Base-by-base conservation (phyloP, 2,113 vertebrate genomes). In the Dolichallabes microphthalmus region DNA sequence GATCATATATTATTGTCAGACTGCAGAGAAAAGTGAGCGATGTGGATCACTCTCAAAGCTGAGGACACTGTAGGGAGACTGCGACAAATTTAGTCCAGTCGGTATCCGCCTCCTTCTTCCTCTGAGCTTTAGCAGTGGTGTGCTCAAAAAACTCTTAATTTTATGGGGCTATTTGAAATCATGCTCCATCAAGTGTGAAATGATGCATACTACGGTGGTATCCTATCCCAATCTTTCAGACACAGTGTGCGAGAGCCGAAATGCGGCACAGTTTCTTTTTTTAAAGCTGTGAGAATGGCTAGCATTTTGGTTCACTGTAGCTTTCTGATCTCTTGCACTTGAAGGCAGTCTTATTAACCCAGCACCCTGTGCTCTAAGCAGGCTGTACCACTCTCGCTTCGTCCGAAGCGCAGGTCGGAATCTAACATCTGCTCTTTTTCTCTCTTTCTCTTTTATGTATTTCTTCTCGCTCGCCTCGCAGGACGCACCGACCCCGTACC, bases 301-400 rank as follows among this genome's bases (percentile, higher is more conserved):
- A 90, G 93, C 96, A 95, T 97, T 45, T 97, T 98, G 97, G 96
- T 99, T 98, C 97, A 98, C 98, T 98, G 97, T 99, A 98, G 98
- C 97, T 98, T 98, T 99, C 97, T 98, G 97, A 97, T 98, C 97
- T 99, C 96, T 95, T 99, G 98, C 98, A 98, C 97, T 98, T 96
- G 95, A 98, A 99, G 97, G 96, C 97, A 97, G 98, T 96, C 96
- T 97, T 95, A 98, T 97, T 98, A 98, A 98, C 98, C 97, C 97
- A 97, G 96, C 96, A 96, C 96, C 96, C 94, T 97, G 95, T 97
- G 94, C 94, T 93, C 93, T 95, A 93, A 95, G 91, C 84, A 90
- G 95, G 92, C 93, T 93, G 93, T 93, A 93, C 93, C 88, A 80
- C 90, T 86, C 76, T 74, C 81, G 85, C 80, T 86, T 86, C 32